Conservation (phyloP, 2,888 invertebrate species). For the Nezara viridula region DNA sequence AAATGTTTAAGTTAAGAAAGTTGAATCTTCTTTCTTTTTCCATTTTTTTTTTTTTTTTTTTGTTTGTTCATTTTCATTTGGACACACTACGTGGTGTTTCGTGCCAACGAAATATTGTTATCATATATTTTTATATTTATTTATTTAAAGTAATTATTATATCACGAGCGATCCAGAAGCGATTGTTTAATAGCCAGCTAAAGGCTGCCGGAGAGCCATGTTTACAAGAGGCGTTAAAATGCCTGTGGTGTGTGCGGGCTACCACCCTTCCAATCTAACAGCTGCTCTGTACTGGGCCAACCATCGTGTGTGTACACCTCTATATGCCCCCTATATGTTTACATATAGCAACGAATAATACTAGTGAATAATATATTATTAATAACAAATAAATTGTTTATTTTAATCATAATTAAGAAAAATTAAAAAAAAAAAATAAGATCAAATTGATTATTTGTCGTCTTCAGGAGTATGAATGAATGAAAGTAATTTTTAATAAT, state of each 20-base stretch:
- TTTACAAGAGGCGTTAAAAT: slow-evolving; percentile 49
- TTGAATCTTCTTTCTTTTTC: too few relatives aligned
- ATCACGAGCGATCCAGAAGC: neutral
- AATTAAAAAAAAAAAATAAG: too few relatives aligned
- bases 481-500: too few relatives aligned
- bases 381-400: too few relatives aligned
- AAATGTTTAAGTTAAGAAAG: too few relatives aligned
- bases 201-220: neutral
- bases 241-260: slow-evolving; percentile 39
- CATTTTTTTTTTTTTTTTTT: too few relatives aligned
- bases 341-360: neutral
- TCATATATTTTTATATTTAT: neutral
- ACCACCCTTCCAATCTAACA: slow-evolving; percentile 41
- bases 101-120: too few relatives aligned
- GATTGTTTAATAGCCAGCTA: neutral
- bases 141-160: neutral
- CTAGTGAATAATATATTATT: too few relatives aligned
- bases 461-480: too few relatives aligned
- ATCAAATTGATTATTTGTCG: too few relatives aligned
- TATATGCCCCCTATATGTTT: neutral
- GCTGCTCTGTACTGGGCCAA: neutral
- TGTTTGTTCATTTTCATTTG: too few relatives aligned
- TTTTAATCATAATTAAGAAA: too few relatives aligned
- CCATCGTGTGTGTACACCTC: neutral
- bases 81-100: neutral